Percentiles rank a stretch among this genome's conserved stretches.
Evolutionary conservation across 2,888 invertebrate species (phyloP).

Genomic region (Bibio marci): DNA sequence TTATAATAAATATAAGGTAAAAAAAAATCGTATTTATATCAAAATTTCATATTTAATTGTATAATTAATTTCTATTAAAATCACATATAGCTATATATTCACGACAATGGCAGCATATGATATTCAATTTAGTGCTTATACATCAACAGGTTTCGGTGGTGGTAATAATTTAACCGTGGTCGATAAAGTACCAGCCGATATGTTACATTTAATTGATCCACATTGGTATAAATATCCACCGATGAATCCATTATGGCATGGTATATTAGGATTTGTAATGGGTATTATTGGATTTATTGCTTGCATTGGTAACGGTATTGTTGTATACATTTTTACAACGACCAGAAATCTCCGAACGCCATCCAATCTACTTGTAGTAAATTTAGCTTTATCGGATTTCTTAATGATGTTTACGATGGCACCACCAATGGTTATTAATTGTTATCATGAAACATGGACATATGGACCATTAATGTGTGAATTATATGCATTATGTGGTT

Average conservation of each 20-base stretch:
- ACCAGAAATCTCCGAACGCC: constrained; percentile 54
- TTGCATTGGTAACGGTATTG: constrained; percentile 26
- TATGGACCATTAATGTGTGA: constrained; percentile 60
- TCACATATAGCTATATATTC: too few species aligned
- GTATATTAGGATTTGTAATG: constrained; percentile 61
- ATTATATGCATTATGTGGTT: constrained; percentile 72
- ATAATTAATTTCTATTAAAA: too few species aligned
- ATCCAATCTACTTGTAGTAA: constrained; percentile 78
- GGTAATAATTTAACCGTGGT: constrained; percentile 55
- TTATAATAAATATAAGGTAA: too few species aligned
- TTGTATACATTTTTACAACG: constrained; percentile 27
- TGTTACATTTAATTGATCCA: constrained; percentile 48
- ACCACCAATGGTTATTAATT: constrained; percentile 68
- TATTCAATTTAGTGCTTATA: too few species aligned
- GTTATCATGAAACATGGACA: constrained; percentile 48
- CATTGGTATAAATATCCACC: constrained; percentile 82
- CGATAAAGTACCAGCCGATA: constrained; percentile 58
- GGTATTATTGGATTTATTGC: constrained; percentile 44
- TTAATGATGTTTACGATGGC: constrained; percentile 75
- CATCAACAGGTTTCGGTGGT: too few species aligned
- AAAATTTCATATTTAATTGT: too few species aligned
- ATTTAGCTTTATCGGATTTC: constrained; percentile 82
- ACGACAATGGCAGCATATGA: too few species aligned
- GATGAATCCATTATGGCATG: constrained; percentile 79
- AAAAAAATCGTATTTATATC: too few species aligned